A percentile compares a stretch with the other conserved stretches of the same genome.
phyloP scores from a whole-genome alignment of 1,140 invertebrate species.

The Neuroterus valhalla region DNA sequence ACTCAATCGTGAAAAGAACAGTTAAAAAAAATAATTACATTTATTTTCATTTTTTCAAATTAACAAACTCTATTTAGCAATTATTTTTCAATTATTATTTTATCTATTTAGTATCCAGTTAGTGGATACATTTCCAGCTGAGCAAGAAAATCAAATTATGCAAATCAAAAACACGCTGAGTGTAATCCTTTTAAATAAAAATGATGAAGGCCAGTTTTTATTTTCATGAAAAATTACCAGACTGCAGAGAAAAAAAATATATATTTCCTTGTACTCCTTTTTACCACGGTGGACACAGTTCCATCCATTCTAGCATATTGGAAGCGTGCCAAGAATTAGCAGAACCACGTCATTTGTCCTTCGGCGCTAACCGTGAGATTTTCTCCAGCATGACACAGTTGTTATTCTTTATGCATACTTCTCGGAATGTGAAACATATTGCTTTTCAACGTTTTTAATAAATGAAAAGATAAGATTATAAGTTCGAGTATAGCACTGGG shows the following conservation, averaged over 20 bases:
- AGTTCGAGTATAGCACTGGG: too few relatives aligned
- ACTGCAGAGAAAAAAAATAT: background rate
- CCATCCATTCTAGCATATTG: slow-evolving; percentile 7
- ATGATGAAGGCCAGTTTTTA: background rate
- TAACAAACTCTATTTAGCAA: too few relatives aligned
- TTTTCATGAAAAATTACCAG: background rate
- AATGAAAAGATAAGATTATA: background rate
- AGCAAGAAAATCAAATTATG: slow-evolving; percentile 1
- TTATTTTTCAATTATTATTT: background rate
- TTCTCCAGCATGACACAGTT: background rate
- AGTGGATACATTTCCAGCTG: background rate
- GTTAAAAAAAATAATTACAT: too few relatives aligned
- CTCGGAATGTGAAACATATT: background rate
- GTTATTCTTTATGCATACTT: background rate
- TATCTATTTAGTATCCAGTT: background rate
- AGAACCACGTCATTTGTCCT: slow-evolving; percentile 25
- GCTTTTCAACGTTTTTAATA: background rate
- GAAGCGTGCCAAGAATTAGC: slow-evolving; percentile 28
- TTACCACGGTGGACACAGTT: slow-evolving; percentile 4
- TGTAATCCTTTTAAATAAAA: background rate
- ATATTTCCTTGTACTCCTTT: slow-evolving; percentile 12
- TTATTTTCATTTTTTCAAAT: too few relatives aligned
- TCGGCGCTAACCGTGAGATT: slow-evolving; percentile 16
- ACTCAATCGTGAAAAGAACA: too few relatives aligned
- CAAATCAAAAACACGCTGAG: background rate